Percentiles rank a stretch among this genome's conserved stretches.
Evolutionary conservation across 1,140 invertebrate species (phyloP).

Genomic region (Physella acuta): DNA sequence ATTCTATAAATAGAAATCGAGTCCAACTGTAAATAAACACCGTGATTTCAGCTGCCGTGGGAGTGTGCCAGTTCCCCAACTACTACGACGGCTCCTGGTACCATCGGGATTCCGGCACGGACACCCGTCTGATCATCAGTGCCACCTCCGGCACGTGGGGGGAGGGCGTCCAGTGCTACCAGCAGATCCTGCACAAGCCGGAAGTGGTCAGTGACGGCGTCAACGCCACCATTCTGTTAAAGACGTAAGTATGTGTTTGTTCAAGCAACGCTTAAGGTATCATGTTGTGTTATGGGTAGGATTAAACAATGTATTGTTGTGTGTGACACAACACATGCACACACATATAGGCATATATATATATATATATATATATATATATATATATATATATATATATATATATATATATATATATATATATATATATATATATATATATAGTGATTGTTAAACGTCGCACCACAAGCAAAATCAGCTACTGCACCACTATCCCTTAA

Average conservation of each 20-base stretch:
- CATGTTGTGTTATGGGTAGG: no score
- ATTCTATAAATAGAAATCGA: no score
- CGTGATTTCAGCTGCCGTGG: background rate
- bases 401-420: no score
- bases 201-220: background rate
- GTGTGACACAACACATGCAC: no score
- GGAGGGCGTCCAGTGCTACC: background rate
- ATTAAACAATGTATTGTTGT: background rate
- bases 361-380: no score
- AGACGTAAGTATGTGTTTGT: slow-evolving; percentile 3
- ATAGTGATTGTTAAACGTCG: no score
- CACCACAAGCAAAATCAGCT: no score
- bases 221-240: background rate
- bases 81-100: slow-evolving; percentile 24
- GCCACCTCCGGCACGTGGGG: background rate
- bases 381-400: no score
- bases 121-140: slow-evolving; percentile 2
- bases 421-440: no score
- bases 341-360: no score
- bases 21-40: no score
- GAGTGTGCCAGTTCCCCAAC: background rate
- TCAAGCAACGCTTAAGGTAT: background rate
- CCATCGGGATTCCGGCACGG: slow-evolving; percentile 9
- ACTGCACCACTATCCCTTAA: no score
- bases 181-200: background rate